These are phyloP conservation scores for Ridgeia piscesae DNA, from an alignment of 1,140 invertebrate genomes.

Conservation along the genomic window DNA sequence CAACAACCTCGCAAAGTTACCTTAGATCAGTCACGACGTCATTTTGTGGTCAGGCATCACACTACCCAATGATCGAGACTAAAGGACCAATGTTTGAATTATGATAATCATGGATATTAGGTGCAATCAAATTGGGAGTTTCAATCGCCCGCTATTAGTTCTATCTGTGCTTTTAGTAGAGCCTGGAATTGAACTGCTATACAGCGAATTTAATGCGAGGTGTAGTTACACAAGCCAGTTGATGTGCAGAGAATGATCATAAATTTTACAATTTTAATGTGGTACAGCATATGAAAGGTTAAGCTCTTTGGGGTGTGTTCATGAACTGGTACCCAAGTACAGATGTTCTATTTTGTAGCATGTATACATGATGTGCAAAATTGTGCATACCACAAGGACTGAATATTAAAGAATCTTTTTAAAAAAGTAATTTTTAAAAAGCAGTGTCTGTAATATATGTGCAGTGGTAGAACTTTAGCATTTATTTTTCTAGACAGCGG, in stretches of 20 bases:
- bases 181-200: neutral
- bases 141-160: neutral
- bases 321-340: neutral
- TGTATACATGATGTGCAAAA: neutral
- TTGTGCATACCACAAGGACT: neutral
- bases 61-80: no score
- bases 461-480: no score
- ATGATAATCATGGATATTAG: neutral
- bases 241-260: no score
- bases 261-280: no score
- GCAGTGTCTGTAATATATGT: neutral
- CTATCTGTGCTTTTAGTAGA: neutral
- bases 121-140: neutral
- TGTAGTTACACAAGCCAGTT: neutral
- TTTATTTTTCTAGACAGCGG: no score
- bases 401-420: neutral
- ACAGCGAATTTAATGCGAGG: neutral
- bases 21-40: neutral
- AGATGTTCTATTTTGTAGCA: neutral
- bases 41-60: no score
- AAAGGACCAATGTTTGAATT: neutral
- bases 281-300: neutral
- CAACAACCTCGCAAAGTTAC: conserved; percentile 37
- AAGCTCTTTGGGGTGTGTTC: neutral
- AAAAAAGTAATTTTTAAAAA: neutral